Base-by-base conservation (phyloP, 2,888 invertebrate species). In the Anarsia innoxiella region DNA sequence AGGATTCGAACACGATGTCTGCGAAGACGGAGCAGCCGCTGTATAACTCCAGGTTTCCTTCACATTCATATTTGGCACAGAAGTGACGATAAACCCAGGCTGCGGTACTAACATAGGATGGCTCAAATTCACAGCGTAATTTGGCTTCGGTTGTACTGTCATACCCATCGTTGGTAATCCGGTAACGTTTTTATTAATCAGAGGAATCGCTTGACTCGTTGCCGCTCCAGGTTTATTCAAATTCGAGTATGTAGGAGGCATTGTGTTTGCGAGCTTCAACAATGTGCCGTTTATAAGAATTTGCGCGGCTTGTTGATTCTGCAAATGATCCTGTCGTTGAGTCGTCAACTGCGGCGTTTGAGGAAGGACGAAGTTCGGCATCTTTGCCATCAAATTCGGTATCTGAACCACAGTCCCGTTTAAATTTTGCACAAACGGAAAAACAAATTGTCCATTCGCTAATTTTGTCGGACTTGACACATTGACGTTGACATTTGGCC, bases 371-470 rank as follows among this genome's bases (percentile, higher is more conserved):
- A 73, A 86, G 62, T 88, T 87, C 31, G 87, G 86, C 66, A 86
- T 83, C 56, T 87, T 85, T 3, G 88, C 77, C 70, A 89, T 78
- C 39, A 89, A 61, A 56, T 88, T 88, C 39, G 88, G 89, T 72
- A 89, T 82, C 74, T 89, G 89, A 48, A 89, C 87, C 42, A 89
- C 80, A 29, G 85, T 69, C 40, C 86, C 86, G 40, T 86, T 86
- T 39, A 86, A 73, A 72, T 89, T 89, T 50, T 89, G 88, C 65
- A 89, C 69, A 30, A 89, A 71, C 1, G 88, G 88, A 62, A 89
- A 84, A 45, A 89, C 87, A 56, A 87, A 88, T 61, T 67, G 88
- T 43, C 78, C 82, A 44, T 83, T 85, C 27, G n/a, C n/a, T 6
- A 86, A 54, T 57, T 85, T 85, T 5, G 82, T 77, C 16, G 84